Conservation (phyloP, 2,113 vertebrate species). For the Lophura nycthemera region DNA sequence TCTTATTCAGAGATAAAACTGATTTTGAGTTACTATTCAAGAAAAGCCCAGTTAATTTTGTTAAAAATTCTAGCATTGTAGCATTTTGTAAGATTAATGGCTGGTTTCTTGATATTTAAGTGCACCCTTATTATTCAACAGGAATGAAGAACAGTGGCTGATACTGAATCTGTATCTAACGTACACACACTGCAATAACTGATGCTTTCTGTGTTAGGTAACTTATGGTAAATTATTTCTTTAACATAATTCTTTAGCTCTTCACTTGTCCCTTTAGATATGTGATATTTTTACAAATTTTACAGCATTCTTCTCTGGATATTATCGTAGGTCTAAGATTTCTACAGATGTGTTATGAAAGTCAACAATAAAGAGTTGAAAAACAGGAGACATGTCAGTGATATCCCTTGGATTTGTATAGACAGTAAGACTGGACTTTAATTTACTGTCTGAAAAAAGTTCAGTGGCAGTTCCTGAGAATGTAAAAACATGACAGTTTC, state of each 20-base stretch:
- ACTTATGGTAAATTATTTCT: neutral
- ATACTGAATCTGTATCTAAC: no score
- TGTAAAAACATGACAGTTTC: neutral
- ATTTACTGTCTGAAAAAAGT: neutral
- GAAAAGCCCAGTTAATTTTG: neutral
- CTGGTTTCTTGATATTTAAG: neutral
- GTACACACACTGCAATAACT: neutral
- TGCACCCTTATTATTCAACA: neutral
- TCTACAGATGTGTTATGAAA: neutral
- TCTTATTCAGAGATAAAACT: neutral
- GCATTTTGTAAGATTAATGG: neutral
- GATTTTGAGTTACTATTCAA: neutral
- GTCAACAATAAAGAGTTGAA: neutral
- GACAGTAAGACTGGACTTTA: neutral
- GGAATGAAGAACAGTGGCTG: neutral
- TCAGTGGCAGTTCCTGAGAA: neutral
- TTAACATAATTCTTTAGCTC: neutral
- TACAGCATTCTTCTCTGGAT: neutral
- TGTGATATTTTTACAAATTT: neutral
- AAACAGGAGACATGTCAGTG: neutral
- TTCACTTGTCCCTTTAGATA: neutral
- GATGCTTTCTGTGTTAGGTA: neutral
- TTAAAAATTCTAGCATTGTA: neutral
- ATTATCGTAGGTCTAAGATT: neutral
- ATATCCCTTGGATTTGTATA: neutral